Evolutionary conservation across 2,888 invertebrate species (phyloP).

Genomic region (Plebejus argus): DNA sequence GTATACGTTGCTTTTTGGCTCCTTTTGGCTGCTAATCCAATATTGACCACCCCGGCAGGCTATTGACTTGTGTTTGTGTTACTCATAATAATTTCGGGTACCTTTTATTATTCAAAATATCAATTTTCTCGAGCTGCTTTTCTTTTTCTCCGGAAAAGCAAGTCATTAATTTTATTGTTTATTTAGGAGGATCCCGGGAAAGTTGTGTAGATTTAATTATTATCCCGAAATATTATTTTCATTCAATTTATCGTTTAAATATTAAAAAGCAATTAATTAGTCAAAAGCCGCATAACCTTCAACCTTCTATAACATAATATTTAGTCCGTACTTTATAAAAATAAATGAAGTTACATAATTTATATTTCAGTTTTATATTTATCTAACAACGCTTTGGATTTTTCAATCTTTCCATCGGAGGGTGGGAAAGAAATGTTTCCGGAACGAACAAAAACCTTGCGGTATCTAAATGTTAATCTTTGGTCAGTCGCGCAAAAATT

Average conservation of each 20-base stretch:
- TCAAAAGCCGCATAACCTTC: not conserved
- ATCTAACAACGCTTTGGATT: slow-evolving; percentile 14
- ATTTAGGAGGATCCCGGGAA: slow-evolving; percentile 38
- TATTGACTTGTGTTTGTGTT: slow-evolving; percentile 80
- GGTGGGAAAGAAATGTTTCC: slow-evolving; percentile 59
- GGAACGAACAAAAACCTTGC: slow-evolving; percentile 64
- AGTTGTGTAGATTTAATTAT: slow-evolving; percentile 32
- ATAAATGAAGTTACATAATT: too few relatives aligned
- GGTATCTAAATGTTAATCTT: slow-evolving; percentile 80
- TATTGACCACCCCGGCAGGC: slow-evolving; percentile 78
- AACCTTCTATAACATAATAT: too few relatives aligned
- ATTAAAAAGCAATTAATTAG: not conserved
- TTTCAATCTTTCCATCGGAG: slow-evolving; percentile 42
- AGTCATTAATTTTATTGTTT: slow-evolving; percentile 53
- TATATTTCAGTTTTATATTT: not conserved
- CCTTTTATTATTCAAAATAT: slow-evolving; percentile 81
- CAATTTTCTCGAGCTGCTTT: slow-evolving; percentile 70
- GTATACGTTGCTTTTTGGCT: slow-evolving; percentile 81
- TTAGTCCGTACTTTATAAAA: too few relatives aligned
- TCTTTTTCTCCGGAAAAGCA: slow-evolving; percentile 58
- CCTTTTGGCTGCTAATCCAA: slow-evolving; percentile 80
- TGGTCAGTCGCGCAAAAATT: slow-evolving; percentile 80
- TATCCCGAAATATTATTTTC: not conserved
- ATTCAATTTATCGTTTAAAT: not conserved
- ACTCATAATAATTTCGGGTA: slow-evolving; percentile 76